Base-by-base conservation (phyloP, 2,888 invertebrate genomes). In the Synanthedon formicaeformis region DNA sequence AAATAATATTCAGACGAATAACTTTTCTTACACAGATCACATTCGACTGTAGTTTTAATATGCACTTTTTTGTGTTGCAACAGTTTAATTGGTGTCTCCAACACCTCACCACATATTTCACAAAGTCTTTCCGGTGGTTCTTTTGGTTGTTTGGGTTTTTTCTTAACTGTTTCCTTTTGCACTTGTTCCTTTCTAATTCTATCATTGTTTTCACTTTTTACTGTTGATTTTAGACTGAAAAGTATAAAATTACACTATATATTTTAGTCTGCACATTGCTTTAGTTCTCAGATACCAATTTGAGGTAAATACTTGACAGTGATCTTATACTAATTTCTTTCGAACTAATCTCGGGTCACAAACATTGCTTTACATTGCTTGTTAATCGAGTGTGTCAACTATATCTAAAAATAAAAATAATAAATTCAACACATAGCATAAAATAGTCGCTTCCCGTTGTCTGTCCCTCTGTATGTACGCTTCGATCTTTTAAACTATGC, bases 91-190 rank as follows among this genome's bases (percentile, higher is more conserved):
- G 66, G 66, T 4, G 58, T 67, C 52, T 69, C 68, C 52, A 80
- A 83, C 1, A 77, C 69, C 53, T 73, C 70, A 8, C 86, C 86
- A 56, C 86, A 86, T 0, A 79, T 57, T 55, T 84, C 84, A 58
- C 86, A 86, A 0, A 86, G 64, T 61, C 77, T 78, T 34, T 49
- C 12, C 0, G 16, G 16, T 3, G 49, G 49, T 18, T 49, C 49
- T 49, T 13, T 49, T 49, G 45, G 45, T 14, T 13, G 14, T 12
- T 45, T 45, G 14, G 45, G 45, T 59, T 56, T 53, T 55, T 58
- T 40, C 51, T 52, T 45, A 51, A 57, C 16, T 52, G 60, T 63
- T 56, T 68, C 54, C 57, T 60, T 64, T 48, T 65, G 55, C 60
- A 59, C 62, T 54, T 58, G 23, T 23, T 55, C 59, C 53, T 53